phyloP scores from a whole-genome alignment of 1,140 invertebrate genomes.

The Pogonognathellus flavescens region DNA sequence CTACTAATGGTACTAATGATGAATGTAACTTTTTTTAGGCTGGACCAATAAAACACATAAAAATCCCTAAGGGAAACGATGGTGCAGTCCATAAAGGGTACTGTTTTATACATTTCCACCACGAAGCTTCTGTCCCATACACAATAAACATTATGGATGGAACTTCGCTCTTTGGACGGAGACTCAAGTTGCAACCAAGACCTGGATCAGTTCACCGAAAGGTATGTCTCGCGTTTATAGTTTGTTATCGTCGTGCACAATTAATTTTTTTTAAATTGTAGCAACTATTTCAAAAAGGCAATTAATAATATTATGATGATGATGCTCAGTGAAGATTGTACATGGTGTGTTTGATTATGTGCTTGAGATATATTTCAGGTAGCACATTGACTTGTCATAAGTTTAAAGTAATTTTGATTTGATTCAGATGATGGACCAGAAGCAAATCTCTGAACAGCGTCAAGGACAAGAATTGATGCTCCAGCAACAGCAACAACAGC shows the following conservation, averaged over 20 bases:
- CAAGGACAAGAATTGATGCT: slow-evolving; percentile 53
- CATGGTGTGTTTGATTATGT: neutral
- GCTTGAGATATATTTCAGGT: too few relatives aligned
- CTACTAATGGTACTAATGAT: too few relatives aligned
- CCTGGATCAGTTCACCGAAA: slow-evolving; percentile 66
- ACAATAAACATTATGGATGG: slow-evolving; percentile 80
- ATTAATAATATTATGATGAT: too few relatives aligned
- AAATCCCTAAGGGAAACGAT: slow-evolving; percentile 79
- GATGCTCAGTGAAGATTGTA: too few relatives aligned
- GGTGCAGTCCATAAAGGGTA: slow-evolving; percentile 70
- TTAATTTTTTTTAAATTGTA: too few relatives aligned
- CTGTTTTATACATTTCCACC: slow-evolving; percentile 73
- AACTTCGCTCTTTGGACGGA: slow-evolving; percentile 73
- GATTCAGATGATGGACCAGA: slow-evolving; percentile 61
- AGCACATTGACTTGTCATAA: too few relatives aligned
- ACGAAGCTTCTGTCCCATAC: slow-evolving; percentile 80
- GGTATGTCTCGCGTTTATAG: slow-evolving; percentile 25
- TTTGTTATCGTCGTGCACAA: too few relatives aligned
- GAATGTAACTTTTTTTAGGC: slow-evolving; percentile 71
- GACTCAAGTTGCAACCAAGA: slow-evolving; percentile 66
- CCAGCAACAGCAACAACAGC: slow-evolving; percentile 60
- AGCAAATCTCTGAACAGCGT: slow-evolving; percentile 54
- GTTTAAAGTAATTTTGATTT: neutral
- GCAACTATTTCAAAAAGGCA: too few relatives aligned
- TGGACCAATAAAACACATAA: slow-evolving; percentile 82